Evolutionary conservation across 2,113 vertebrate species (phyloP), one percentile per base, ranked within the genome.

Genomic region (Corythaeola cristata): DNA sequence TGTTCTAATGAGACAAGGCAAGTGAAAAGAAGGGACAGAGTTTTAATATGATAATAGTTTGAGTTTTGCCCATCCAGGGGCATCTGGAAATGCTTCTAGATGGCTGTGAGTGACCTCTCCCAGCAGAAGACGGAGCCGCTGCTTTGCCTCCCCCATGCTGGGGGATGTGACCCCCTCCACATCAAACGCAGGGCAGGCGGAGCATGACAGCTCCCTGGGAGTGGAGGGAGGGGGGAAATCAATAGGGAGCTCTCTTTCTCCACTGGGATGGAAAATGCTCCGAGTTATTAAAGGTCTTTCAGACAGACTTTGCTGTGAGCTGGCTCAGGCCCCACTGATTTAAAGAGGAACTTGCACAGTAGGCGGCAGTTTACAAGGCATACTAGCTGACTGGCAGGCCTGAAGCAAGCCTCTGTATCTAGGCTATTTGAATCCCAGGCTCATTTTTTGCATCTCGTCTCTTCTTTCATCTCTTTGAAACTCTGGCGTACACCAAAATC

Each of bases 231-330:
- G 50, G 28, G 47, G n/a, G 33, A 44, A 77, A 94, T 92, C 92
- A 89, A 89, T 66, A 85, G 93, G 88, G 83, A 97, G 69, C 96
- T 87, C 92, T 82, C 74, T 82, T 83, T 55, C 81, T 94, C 94
- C 30, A 19, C 93, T 93, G 89, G 93, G 90, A 91, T 92, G 94
- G 90, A 91, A 96, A 96, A 95, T 26, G 62, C 92, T 91, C 44
- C 0, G 3, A 91, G 93, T 94, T 94, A 91, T 89, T 96, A 88
- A 93, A 95, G 89, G 85, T 94, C 86, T 92, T 96, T 79, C 83
- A 93, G 84, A 32, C 95, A 89, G 59, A 47, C 44, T 88, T 92
- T 62, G 66, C 92, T 89, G 56, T 81, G 88, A 81, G 86, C 92
- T 95, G 86, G 79, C 90, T 89, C 73, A 64, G 64, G 78, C 47